Base-by-base conservation (phyloP, 1,140 invertebrate genomes). In the Aphelenchoides fujianensis region DNA sequence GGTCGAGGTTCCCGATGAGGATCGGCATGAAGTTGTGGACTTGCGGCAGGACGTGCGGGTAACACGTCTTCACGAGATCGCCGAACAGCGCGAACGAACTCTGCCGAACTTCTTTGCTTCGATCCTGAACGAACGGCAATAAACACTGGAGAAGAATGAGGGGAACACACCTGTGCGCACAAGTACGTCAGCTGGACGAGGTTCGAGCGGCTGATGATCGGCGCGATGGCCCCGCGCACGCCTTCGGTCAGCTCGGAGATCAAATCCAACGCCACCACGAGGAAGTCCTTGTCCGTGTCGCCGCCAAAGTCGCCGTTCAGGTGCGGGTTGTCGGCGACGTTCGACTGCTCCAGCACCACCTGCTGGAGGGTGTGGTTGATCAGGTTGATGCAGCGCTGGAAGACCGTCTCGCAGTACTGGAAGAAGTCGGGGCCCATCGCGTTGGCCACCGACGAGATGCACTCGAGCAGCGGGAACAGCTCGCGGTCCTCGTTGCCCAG, bases 401-500 rank as follows among this genome's bases (percentile, higher is more conserved):
- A 98, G 0, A 99, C 95, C 27, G 96, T 95, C 86, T 98, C 94
- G 85, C 93, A 95, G 85, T 98, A 98, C 3, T 96, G 97, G 77
- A 98, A 86, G 85, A 99, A 98, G 57, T 95, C 95, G 27, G 92
- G 92, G 86, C 95, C 93, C 37, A 98, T 86, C 1, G 96, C 95
- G 62, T 95, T 97, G 0, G 96, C 96, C 41, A 99, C 93, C 84
- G 94, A 96, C 1, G 94, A 97, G 57, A 99, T 87, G 86, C 96
- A 99, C 89, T 95, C 96, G 53, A 98, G 87, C 48, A 99, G 85
- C 7, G 96, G 96, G 86, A 98, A 99, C 0, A 98, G 85, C 87
- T 98, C 96, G 85, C 97, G 97, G 55, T 99, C 95, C 84, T 99
- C 95, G 86, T 98, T 95, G 85, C 95, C 95, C 1, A 98, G 85